Evolutionary conservation across 2,113 vertebrate species (phyloP).

Genomic region (Perca fluviatilis): DNA sequence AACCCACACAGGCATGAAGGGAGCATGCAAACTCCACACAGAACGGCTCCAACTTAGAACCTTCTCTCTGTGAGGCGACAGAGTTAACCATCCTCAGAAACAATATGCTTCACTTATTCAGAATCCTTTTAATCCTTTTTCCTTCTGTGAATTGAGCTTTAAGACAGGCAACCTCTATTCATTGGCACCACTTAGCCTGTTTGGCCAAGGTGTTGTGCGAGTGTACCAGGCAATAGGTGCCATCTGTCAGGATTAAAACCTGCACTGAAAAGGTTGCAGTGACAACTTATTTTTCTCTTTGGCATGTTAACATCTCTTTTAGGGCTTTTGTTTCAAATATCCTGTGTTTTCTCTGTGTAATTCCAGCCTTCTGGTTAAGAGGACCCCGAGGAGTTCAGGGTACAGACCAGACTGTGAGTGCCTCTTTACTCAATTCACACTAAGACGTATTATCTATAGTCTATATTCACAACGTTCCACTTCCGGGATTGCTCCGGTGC

Average conservation of each 20-base stretch:
- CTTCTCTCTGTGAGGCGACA: neutral
- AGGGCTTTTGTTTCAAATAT: neutral
- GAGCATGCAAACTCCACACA: too few relatives aligned
- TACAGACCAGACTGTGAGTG: conserved; percentile 89
- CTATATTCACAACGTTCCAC: too few relatives aligned
- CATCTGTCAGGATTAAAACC: conserved; percentile 7
- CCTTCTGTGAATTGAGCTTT: neutral
- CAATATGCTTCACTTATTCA: neutral
- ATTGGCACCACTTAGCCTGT: neutral
- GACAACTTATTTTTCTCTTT: neutral
- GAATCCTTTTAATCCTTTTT: neutral
- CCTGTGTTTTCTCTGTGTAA: neutral
- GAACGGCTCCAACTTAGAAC: neutral
- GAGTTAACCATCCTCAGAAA: neutral
- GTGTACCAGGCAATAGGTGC: neutral
- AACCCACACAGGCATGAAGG: too few relatives aligned
- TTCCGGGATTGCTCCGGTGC: too few relatives aligned
- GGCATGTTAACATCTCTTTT: neutral
- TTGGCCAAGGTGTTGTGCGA: neutral
- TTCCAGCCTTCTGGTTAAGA: conserved; percentile 86
- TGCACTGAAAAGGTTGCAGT: neutral
- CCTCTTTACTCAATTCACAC: neutral
- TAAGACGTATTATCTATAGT: too few relatives aligned
- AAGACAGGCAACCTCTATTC: neutral
- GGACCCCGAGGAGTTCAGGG: conserved; percentile 86